Conservation (phyloP, 2,888 invertebrate species). For the Ormyrus labotus region DNA sequence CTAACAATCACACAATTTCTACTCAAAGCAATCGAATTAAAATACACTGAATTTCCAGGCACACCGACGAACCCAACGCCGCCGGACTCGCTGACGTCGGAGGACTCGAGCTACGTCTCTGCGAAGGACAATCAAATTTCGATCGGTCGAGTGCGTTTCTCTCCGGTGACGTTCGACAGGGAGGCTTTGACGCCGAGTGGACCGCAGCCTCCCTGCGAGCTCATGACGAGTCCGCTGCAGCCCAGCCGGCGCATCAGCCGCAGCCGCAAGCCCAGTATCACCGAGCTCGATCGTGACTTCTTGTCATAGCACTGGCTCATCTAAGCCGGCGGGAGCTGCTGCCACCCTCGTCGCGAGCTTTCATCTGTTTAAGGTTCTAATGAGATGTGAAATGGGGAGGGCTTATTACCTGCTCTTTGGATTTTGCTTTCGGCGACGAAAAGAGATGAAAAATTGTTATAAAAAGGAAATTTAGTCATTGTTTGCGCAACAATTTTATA, state of each 20-base stretch:
- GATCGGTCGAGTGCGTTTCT: conserved; percentile 71
- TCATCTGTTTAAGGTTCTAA: too few relatives aligned
- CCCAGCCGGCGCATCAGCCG: conserved; percentile 75
- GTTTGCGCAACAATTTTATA: too few relatives aligned
- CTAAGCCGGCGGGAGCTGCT: conserved; percentile 60
- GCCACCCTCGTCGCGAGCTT: too few relatives aligned
- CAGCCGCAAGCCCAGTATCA: conserved; percentile 77
- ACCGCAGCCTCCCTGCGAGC: conserved; percentile 75
- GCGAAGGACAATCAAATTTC: conserved; percentile 85
- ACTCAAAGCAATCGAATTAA: too few relatives aligned
- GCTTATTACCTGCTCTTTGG: too few relatives aligned
- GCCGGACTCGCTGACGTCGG: conserved; percentile 89
- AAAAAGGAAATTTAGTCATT: too few relatives aligned
- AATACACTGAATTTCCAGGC: conserved; percentile 59
- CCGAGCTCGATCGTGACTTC: conserved; percentile 78
- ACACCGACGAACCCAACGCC: conserved; percentile 91
- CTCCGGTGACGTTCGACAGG: conserved; percentile 71
- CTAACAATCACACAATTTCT: neutral
- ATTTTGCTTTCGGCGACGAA: too few relatives aligned
- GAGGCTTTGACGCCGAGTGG: conserved; percentile 64
- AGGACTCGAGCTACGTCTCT: conserved; percentile 92
- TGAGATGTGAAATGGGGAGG: neutral
- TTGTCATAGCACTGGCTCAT: conserved; percentile 78
- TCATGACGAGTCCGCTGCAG: conserved; percentile 77
- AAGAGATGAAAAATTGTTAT: too few relatives aligned